Base-by-base conservation (phyloP, 2,888 invertebrate species). In the Dichetophora obliterata region DNA sequence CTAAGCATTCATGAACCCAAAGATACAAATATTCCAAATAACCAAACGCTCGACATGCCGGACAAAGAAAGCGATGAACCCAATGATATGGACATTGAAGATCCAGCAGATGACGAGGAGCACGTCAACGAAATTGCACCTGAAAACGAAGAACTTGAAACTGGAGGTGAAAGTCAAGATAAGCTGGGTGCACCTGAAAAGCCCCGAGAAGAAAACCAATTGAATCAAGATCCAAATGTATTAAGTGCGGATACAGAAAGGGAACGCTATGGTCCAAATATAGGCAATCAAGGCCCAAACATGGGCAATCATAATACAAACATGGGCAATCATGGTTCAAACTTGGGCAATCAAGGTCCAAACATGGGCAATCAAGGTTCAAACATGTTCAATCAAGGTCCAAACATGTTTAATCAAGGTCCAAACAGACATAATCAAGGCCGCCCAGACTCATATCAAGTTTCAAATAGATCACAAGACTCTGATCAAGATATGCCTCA, bases 61-160 rank as follows among this genome's bases (percentile, higher is more conserved):
- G 43, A 43, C 24, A 19, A 52, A 52, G 50, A 19, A 54, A 24
- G 31, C 61, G 22, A 16, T 37, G 8, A 37, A 66, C 57, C 66
- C 3, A 66, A 34, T 66, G 37, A 66, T 37, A 66, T 37, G 37
- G 66, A 66, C 22, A 66, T 22, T 19, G 37, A 66, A 66, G 43
- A 22, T 65, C 65, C 37, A 34, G 34, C 16, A 34, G 37, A 19
- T 65, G 65, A 34, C 22, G 48, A 27, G 16, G 50, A 68, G 16
- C 50, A 50, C 2, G 43, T 34, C 6, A 11, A 6, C 14, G 22
- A 43, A 27, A 8, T 19, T 9, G 50, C 24, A 3, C 16, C 24
- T 19, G 27, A 19, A 27, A n/a, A 59, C 27, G 24, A 59, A 5
- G 59, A 11, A 16, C 27, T 5, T 19, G 27, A 27, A 24, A 59